These are phyloP conservation scores for Acanthurus leucopareius DNA, from an alignment of 2,797 vertebrate species.

Conservation along the genomic window DNA sequence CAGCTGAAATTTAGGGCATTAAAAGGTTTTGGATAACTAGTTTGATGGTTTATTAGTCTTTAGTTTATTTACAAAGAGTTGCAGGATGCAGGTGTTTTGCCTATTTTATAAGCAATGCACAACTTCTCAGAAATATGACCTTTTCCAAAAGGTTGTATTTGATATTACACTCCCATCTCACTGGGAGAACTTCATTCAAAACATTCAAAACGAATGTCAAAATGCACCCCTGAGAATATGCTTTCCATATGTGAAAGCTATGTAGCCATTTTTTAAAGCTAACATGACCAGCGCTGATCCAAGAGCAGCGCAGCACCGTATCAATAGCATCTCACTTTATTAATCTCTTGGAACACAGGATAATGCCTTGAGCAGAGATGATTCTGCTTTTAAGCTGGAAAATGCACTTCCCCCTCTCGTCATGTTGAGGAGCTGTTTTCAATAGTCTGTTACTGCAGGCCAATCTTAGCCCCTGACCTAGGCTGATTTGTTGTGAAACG, in stretches of 20 bases:
- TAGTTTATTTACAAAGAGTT: slow-evolving; percentile 17
- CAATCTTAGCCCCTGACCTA: slow-evolving; percentile 85
- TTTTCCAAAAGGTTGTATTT: slow-evolving; percentile 17
- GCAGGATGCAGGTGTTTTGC: slow-evolving; percentile 12
- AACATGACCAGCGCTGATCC: slow-evolving; percentile 64
- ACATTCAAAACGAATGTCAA: slow-evolving; percentile 3
- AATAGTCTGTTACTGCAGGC: slow-evolving; percentile 81
- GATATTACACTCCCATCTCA: slow-evolving; percentile 28
- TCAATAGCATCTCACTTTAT: slow-evolving; percentile 85
- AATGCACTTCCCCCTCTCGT: slow-evolving; percentile 80
- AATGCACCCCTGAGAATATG: background rate
- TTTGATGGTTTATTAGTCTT: background rate
- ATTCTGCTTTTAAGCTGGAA: slow-evolving; percentile 83
- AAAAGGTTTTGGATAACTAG: slow-evolving; percentile 42
- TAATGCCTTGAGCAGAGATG: slow-evolving; percentile 82
- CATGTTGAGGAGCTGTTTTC: slow-evolving; percentile 71
- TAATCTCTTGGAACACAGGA: slow-evolving; percentile 85
- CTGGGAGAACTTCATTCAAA: background rate
- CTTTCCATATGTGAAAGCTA: slow-evolving; percentile 36
- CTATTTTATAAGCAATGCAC: slow-evolving; percentile 5
- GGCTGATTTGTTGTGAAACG: slow-evolving; percentile 81
- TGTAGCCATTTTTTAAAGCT: slow-evolving; percentile 42
- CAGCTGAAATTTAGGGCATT: slow-evolving; percentile 35
- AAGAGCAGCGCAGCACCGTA: slow-evolving; percentile 65
- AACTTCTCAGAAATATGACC: slow-evolving; percentile 11